A percentile compares a stretch with the other conserved stretches of the same genome.
phyloP scores from a whole-genome alignment of 1,140 invertebrate species.

The Copidosoma floridanum region DNA sequence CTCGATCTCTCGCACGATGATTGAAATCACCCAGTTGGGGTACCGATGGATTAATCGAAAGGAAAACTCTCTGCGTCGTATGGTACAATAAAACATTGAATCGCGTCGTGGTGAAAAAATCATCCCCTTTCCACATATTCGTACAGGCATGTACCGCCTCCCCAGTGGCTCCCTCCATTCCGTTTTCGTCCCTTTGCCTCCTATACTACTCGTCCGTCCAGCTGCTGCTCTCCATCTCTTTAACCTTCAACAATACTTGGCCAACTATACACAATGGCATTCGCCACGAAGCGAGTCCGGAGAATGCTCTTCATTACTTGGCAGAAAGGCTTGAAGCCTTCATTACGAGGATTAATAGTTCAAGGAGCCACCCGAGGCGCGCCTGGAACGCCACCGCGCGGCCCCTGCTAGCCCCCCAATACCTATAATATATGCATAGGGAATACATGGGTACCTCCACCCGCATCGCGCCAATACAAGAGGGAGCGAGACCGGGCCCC shows the following conservation, averaged over 20 bases:
- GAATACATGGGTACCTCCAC: too few relatives aligned
- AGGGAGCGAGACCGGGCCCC: too few relatives aligned
- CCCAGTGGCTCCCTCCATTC: background rate
- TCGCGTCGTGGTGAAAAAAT: too few relatives aligned
- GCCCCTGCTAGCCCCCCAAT: background rate
- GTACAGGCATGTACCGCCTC: too few relatives aligned
- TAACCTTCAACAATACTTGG: constrained; percentile 18
- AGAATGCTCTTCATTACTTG: constrained; percentile 32
- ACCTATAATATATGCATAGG: too few relatives aligned
- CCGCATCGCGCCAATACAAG: too few relatives aligned
- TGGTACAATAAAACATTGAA: too few relatives aligned
- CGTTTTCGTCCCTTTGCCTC: background rate
- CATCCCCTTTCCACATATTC: too few relatives aligned
- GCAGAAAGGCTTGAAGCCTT: constrained; percentile 31
- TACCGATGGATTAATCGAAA: too few relatives aligned
- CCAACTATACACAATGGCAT: constrained; percentile 21
- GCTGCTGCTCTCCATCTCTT: constrained; percentile 10
- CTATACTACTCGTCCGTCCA: constrained; percentile 2
- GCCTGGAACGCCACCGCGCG: background rate
- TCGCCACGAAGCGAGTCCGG: constrained; percentile 13
- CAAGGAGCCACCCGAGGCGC: constrained; percentile 14
- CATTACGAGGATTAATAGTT: constrained; percentile 37
- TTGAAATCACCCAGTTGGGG: too few relatives aligned
- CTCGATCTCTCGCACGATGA: too few relatives aligned
- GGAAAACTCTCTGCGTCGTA: too few relatives aligned